phyloP scores from a whole-genome alignment of 2,113 vertebrate species.

The Cyprinodon tularosa region DNA sequence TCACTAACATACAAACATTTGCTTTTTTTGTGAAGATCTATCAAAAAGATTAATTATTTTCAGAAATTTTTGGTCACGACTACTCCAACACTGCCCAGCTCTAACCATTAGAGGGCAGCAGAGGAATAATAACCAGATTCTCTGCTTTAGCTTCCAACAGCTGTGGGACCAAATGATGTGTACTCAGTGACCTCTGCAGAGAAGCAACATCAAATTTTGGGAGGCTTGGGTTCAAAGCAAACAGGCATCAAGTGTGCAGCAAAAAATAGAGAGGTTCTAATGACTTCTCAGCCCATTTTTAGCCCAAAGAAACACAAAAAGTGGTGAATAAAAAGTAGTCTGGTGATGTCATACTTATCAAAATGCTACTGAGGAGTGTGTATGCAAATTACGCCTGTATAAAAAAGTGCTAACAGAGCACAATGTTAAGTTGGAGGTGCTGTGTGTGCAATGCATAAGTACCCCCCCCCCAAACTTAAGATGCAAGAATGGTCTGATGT shows the following conservation, averaged over 20 bases:
- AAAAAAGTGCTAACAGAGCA: conserved; percentile 50
- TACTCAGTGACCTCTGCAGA: conserved; percentile 64
- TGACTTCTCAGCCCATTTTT: conserved; percentile 2
- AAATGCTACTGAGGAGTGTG: conserved; percentile 35
- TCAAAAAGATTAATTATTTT: neutral
- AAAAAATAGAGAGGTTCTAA: conserved; percentile 15
- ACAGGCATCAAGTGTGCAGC: conserved; percentile 2
- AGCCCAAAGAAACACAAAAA: conserved; percentile 13
- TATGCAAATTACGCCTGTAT: conserved; percentile 49
- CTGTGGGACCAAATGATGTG: conserved; percentile 45
- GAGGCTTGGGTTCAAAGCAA: conserved; percentile 33
- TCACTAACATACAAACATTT: too few relatives aligned
- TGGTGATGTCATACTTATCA: conserved; percentile 68
- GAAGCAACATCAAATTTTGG: conserved; percentile 38
- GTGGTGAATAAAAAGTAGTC: conserved; percentile 14
- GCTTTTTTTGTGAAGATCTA: too few relatives aligned
- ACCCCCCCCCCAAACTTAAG: conserved; percentile 5
- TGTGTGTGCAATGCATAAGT: conserved; percentile 58
- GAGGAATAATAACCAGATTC: conserved; percentile 18
- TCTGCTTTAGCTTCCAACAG: conserved; percentile 46
- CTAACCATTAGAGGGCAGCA: conserved; percentile 67
- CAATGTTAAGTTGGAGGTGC: conserved; percentile 64
- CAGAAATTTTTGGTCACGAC: neutral
- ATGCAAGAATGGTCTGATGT: conserved; percentile 24
- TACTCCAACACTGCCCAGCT: neutral